Evolutionary conservation across 2,888 invertebrate species (phyloP).

Genomic region (Listrodromus nycthemerus): DNA sequence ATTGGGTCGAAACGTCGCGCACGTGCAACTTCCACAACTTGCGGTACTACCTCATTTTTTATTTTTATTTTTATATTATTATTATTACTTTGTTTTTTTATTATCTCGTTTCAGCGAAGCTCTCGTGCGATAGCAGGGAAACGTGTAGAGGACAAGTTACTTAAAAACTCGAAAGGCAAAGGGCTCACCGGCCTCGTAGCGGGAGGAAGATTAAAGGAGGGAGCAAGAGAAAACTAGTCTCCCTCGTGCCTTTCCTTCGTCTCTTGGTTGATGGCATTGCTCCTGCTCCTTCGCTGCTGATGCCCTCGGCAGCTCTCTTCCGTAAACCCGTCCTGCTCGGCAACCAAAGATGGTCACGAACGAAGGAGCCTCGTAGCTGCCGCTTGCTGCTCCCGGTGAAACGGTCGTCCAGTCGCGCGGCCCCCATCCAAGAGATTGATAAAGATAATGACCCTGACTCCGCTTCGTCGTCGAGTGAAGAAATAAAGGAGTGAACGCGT

Average conservation of each 20-base stretch:
- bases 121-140: constrained; percentile 19
- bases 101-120: constrained; percentile 15
- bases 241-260: constrained; percentile 24
- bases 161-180: constrained; percentile 40
- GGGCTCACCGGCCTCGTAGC: constrained; percentile 6
- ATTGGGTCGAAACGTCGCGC: constrained; percentile 28
- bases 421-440: constrained; percentile 76
- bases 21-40: constrained; percentile 28
- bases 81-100: background rate
- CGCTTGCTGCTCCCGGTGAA: constrained; percentile 55
- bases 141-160: constrained; percentile 4
- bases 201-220: constrained; percentile 41
- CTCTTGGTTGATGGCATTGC: constrained; percentile 17
- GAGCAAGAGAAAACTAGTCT: constrained; percentile 42
- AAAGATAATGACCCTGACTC: constrained; percentile 78
- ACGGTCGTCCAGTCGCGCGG: constrained; percentile 64
- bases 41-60: constrained; percentile 1
- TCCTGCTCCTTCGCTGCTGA: constrained; percentile 53
- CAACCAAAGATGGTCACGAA: constrained; percentile 78
- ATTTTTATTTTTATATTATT: background rate
- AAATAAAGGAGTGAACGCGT: constrained; percentile 45
- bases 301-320: constrained; percentile 66
- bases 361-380: constrained; percentile 65
- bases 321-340: constrained; percentile 70
- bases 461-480: constrained; percentile 39